A percentile compares a stretch with the other conserved stretches of the same genome.
phyloP scores from a whole-genome alignment of 2,113 vertebrate species.

The Tachuris rubrigastra region DNA sequence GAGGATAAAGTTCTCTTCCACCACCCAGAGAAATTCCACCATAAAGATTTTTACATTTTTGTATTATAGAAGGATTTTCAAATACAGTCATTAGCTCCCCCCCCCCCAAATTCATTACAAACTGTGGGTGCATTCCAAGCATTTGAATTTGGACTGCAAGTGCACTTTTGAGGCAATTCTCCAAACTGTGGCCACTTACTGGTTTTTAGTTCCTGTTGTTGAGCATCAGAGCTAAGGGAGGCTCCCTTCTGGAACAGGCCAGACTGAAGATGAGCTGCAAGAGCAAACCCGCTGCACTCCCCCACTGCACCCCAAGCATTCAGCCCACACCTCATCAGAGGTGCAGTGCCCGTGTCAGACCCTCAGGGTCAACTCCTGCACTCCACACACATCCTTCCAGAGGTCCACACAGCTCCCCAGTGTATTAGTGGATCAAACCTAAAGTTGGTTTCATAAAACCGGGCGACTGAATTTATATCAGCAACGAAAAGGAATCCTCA shows the following conservation, averaged over 20 bases:
- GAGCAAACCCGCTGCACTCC: background rate
- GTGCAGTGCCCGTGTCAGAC: rapidly evolving
- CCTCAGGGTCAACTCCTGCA: background rate
- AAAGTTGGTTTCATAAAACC: background rate
- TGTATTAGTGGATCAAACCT: background rate
- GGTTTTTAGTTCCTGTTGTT: background rate
- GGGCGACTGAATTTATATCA: background rate
- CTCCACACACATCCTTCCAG: background rate
- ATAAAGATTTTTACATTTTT: background rate
- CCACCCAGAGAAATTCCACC: background rate
- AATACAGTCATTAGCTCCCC: background rate
- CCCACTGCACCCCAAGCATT: background rate
- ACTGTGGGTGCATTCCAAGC: background rate
- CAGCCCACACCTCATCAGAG: background rate
- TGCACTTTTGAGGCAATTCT: background rate
- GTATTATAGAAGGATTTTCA: background rate
- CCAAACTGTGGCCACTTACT: background rate
- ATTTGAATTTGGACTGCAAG: background rate
- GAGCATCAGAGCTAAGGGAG: background rate
- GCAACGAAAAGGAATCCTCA: background rate
- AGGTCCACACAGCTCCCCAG: background rate
- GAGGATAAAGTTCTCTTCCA: background rate
- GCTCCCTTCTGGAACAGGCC: background rate
- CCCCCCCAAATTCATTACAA: background rate
- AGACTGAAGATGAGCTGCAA: background rate